Conservation (phyloP, 2,888 invertebrate species). For the Odontomyia ornata region DNA sequence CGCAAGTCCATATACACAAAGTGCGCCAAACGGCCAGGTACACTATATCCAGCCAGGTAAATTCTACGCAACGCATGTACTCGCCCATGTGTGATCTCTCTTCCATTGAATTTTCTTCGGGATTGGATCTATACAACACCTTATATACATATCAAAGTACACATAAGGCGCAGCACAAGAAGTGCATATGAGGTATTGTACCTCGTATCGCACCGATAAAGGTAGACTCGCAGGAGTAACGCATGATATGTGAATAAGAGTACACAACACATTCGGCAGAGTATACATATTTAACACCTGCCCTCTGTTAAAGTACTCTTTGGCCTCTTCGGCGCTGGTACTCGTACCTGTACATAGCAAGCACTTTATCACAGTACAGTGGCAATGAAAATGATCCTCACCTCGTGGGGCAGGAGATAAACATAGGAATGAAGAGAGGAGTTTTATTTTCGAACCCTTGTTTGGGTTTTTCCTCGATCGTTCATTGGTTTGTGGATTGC, state of each 20-base stretch:
- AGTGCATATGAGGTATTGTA: not conserved
- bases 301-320: constrained; percentile 23
- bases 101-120: not conserved
- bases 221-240: not conserved
- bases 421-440: constrained; percentile 6
- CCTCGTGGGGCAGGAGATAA: constrained; percentile 21
- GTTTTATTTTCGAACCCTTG: constrained; percentile 30
- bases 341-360: not conserved
- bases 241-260: not conserved
- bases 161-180: not conserved
- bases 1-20: not conserved
- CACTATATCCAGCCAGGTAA: not conserved
- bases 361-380: not conserved
- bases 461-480: constrained; percentile 39
- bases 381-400: constrained; percentile 39
- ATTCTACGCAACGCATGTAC: not conserved
- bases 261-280: constrained; percentile 2
- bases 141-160: not conserved
- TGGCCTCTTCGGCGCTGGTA: not conserved
- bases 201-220: not conserved
- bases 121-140: not conserved
- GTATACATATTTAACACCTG: constrained; percentile 35
- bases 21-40: not conserved
- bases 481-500: constrained; percentile 25
- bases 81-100: constrained; percentile 11